Evolutionary conservation across 2,113 vertebrate species (phyloP), one percentile per base, ranked within the genome.

Genomic region (Nestor notabilis): DNA sequence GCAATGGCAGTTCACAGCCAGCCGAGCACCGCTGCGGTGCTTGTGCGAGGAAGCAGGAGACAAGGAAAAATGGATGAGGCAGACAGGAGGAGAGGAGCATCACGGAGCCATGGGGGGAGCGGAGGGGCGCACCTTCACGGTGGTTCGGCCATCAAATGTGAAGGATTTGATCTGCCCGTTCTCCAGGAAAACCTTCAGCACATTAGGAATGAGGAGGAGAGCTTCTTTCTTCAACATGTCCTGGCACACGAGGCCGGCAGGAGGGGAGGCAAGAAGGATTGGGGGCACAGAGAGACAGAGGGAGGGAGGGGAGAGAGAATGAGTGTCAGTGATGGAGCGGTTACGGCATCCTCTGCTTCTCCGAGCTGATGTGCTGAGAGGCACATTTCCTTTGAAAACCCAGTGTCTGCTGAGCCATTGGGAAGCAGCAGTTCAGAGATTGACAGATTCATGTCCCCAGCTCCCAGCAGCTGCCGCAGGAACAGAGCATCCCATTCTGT

Each of bases 81-180:
- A 56, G 75, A 37, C 4, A 6, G 58, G 63, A 78, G 60, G 50
- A 79, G 41, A 50, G 70, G 27, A 82, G 39, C 5, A 1, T 2
- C 55, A n/a, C 0, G 0, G 53, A 14, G 75, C 56, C 0, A 0
- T 1, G 44, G 27, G 11, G 53, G 28, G 5, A 31, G 39, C 0
- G 0, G 68, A 71, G 41, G 52, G 68, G 24, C 97, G 87, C 97
- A 99, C 99, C 99, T 99, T 99, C 97, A 99, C 99, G 28, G 99
- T 99, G 96, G 99, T 99, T 89, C 99, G 98, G 97, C 99, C 99
- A 97, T 99, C 99, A 49, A 99, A 99, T 0, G 99, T 99, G 96
- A 99, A 99, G 61, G 99, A 99, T 98, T 99, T 99, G 97, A 99
- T 99, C 97, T 99, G 99, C 82, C 99, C 99, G 61, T 99, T 99